Conservation (phyloP, 2,113 vertebrate genomes). For the Corydoras sp. region DNA sequence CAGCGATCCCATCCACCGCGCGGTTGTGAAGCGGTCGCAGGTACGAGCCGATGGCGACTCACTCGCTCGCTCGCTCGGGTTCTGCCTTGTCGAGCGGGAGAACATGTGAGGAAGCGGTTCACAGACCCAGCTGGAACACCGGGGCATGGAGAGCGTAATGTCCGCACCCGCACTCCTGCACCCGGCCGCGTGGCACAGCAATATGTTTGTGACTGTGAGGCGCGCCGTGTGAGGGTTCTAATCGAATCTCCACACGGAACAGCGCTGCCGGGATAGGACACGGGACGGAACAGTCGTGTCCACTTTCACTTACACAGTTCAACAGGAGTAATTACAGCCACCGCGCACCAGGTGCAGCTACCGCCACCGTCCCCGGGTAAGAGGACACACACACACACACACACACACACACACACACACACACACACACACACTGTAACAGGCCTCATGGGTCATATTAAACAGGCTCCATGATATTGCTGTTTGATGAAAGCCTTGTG, state of each 20-base stretch:
- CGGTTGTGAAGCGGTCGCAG: no score
- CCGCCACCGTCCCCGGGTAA: constrained; percentile 22
- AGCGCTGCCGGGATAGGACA: constrained; percentile 29
- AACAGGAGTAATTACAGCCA: constrained; percentile 39
- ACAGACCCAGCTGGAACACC: no score
- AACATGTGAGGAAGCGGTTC: no score
- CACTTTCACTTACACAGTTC: constrained; percentile 41
- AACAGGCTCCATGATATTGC: constrained; percentile 8
- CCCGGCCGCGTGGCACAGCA: constrained; percentile 24
- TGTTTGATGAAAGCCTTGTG: no score
- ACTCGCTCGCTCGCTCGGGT: no score
- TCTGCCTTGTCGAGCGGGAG: no score
- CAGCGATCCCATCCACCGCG: no score
- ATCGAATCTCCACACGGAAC: constrained; percentile 27
- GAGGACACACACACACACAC: constrained; percentile 10
- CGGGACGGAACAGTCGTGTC: constrained; percentile 22
- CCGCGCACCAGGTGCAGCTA: constrained; percentile 11
- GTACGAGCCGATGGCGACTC: no score
- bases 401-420: not conserved
- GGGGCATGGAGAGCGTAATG: not conserved
- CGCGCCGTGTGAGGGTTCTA: constrained; percentile 8
- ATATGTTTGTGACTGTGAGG: constrained; percentile 37
- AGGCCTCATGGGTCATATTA: constrained; percentile 1
- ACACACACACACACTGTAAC: constrained; percentile 1
- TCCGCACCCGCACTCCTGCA: not conserved